phyloP scores from a whole-genome alignment of 2,113 vertebrate genomes.

The Alectura lathami region DNA sequence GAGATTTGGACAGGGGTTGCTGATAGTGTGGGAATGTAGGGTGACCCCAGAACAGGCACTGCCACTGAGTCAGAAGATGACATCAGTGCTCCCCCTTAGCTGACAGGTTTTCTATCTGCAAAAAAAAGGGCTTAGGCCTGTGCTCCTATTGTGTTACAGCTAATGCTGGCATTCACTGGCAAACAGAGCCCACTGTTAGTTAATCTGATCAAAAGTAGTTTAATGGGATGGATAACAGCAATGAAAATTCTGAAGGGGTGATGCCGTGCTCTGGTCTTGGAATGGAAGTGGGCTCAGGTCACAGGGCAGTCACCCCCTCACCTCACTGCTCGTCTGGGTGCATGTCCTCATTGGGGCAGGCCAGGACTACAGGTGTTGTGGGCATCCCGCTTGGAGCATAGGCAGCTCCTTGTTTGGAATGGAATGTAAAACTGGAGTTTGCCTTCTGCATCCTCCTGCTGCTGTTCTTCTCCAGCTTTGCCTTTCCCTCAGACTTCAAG shows the following conservation, averaged over 20 bases:
- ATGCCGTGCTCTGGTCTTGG: constrained; percentile 31
- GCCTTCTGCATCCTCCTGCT: neutral
- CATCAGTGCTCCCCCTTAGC: constrained; percentile 77
- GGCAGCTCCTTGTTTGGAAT: neutral
- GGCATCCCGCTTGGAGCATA: neutral
- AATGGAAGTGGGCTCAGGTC: neutral
- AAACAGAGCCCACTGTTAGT: constrained; percentile 68
- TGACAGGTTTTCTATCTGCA: constrained; percentile 75
- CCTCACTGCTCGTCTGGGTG: neutral
- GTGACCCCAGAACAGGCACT: constrained; percentile 74
- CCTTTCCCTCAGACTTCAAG: neutral
- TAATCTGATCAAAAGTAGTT: constrained; percentile 80
- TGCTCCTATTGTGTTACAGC: constrained; percentile 77
- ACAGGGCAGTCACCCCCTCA: neutral
- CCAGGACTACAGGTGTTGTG: neutral
- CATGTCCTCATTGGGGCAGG: neutral
- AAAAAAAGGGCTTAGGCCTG: constrained; percentile 75
- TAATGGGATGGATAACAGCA: constrained; percentile 72
- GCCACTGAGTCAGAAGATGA: constrained; percentile 83
- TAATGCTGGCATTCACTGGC: constrained; percentile 82
- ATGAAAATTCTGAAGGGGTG: constrained; percentile 55
- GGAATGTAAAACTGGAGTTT: neutral
- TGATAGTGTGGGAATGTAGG: constrained; percentile 75
- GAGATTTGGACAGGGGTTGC: constrained; percentile 63
- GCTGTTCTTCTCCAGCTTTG: neutral